Base-by-base conservation (phyloP, 2,797 vertebrate genomes). In the Podarcis lilfordi region DNA sequence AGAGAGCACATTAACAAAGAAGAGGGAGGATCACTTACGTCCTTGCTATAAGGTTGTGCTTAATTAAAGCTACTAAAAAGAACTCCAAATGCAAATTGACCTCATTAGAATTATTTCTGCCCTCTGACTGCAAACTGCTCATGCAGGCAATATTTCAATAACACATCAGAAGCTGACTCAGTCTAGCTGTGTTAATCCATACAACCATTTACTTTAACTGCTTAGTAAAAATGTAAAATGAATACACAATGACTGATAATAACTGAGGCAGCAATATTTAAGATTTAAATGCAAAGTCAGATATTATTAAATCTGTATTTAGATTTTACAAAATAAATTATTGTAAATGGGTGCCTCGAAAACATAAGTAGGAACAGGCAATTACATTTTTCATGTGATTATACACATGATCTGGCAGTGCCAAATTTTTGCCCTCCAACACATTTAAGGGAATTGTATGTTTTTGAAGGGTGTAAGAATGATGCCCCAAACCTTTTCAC, bases 41-140 rank as follows among this genome's bases (percentile, higher is more conserved):
- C 55, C 84, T 91, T 91, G 93, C 79, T 76, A 76, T 80, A 3
- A 87, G 91, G 64, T 84, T 85, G 89, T 68, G 68, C 86, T 85
- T 87, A 82, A 85, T 43, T 80, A 86, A 88, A 91, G 68, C 23
- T 71, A 74, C 29, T 88, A 0, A 64, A 75, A 88, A 21, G 43
- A 89, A 86, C 0, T 2, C 61, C 19, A 80, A 76, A 61, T 69
- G 80, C 89, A 92, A 89, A 84, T 86, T 79, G 87, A 93, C 82
- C 69, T 84, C 25, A 37, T 0, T 25, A 82, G 75, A 68, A n/a
- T 86, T 89, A 64, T 10, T 75, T 85, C 61, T 91, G 76, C 8
- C 80, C 11, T 69, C 77, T 27, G 37, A 61, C 1, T 0, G 0
- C 1, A 29, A 89, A 74, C 0, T 88, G 78, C 55, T 69, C 61